Base-by-base conservation (phyloP, 2,113 vertebrate species). In the Rhea pennata region DNA sequence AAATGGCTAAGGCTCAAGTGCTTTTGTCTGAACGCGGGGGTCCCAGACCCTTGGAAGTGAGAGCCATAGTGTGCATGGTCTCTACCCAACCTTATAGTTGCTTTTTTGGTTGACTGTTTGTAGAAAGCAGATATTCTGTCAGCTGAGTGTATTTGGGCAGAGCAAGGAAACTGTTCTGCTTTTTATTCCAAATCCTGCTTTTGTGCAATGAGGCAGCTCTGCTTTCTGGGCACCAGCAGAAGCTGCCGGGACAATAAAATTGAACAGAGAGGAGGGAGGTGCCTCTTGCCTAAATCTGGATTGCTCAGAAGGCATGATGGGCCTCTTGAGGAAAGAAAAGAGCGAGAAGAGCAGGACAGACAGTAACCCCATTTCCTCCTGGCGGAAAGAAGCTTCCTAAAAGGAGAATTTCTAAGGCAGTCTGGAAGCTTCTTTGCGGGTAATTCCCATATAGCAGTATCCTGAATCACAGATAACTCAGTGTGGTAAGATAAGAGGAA, bases 11-110 rank as follows among this genome's bases (percentile, higher is more conserved):
- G 53, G 31, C 20, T 17, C 8, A 1, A 0, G 1, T 9, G 1
- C 5, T 54, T n/a, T 39, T 0, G 0, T 11, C 42, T 12, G 66
- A 4, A 13, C 2, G 1, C 3, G 1, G 22, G 2, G 7, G 22
- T 50, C 9, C 33, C 0, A 0, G 33, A 9, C 2, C 23, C 26
- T 9, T 9, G 4, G 12, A 2, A 1, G 2, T 51, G n/a, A 20
- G 22, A 39, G 9, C 20, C 2, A 0, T 27, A 12, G 59, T 29
- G 7, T 3, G 14, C 19, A 1, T 0, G 0, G 44, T 9, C 15
- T 26, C 19, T 71, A 19, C 46, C 19, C 42, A 17, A 6, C 16
- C 39, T n/a, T 14, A 59, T 50, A 80, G 11, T 6, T 0, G 9
- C 59, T 62, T 2, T 9, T 44, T 24, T 12, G 9, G 12, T 15